Base-by-base conservation (phyloP, 2,797 vertebrate species). In the Gallinago solitaria region DNA sequence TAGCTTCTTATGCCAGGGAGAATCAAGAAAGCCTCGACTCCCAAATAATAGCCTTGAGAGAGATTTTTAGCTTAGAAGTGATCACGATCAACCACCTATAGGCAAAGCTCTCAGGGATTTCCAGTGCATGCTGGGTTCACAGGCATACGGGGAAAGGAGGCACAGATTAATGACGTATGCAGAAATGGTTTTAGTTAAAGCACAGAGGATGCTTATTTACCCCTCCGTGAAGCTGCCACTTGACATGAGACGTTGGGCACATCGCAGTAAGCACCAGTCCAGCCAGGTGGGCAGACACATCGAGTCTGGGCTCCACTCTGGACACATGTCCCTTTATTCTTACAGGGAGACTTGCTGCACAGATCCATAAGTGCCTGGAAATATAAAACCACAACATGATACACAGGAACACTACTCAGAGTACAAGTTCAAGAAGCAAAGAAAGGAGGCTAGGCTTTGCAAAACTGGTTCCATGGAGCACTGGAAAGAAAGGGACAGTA, bases 221-320 rank as follows among this genome's bases (percentile, higher is more conserved):
- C 98, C 64, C 97, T 98, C 20, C 63, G 97, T 25, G 92, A 95
- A 33, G 99, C 99, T 53, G 97, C 98, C 64, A 98, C 98, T 79
- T 98, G 98, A 91, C 99, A 99, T 3, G 99, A 99, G 96, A 98
- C 97, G 4, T 96, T 98, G 50, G 99, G 99, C 54, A 99, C 98
- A 1, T 99, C 99, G 9, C 99, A 99, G 96, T 99, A 99, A 43
- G 98, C 97, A 23, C 99, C 99, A 0, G 98, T 98, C 99, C 99
- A 99, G 47, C 98, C 98, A 9, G 97, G 68, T 0, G 96, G 97
- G 91, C 99, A 99, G 60, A 95, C 96, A 25, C 99, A 99, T 17
- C 92, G 98, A 95, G 98, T 99, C 51, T 97, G 97, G 7, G 98
- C 98, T 48, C 97, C 98, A 1, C 95, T 98, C 96, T 99, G 99